Conservation (phyloP, 2,797 vertebrate genomes). For the Propithecus perrieri region DNA sequence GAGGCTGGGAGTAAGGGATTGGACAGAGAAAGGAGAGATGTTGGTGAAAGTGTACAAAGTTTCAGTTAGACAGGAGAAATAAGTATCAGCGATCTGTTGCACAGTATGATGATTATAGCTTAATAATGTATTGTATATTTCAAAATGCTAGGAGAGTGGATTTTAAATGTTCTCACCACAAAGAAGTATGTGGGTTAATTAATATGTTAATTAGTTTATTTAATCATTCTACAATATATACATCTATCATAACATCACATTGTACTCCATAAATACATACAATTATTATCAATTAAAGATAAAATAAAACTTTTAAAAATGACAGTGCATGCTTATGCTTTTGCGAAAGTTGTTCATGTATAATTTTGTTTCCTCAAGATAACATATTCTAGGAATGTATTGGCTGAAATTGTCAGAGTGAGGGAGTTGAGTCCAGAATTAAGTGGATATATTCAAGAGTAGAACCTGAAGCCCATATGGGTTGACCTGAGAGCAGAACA, state of each 20-base stretch:
- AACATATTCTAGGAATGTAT: neutral
- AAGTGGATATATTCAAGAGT: neutral
- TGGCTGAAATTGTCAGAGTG: neutral
- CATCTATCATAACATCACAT: neutral
- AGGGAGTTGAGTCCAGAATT: neutral
- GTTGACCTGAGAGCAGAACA: neutral
- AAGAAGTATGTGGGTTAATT: neutral
- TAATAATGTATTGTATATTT: neutral
- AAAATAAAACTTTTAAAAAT: neutral
- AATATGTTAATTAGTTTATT: neutral
- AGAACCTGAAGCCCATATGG: neutral
- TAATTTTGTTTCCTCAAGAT: neutral
- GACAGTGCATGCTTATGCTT: neutral
- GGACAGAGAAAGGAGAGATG: neutral
- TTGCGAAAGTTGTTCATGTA: slow-evolving; percentile 26
- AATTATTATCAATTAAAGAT: neutral
- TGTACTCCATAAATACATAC: neutral
- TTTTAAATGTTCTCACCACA: neutral
- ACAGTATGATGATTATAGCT: neutral
- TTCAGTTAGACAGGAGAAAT: neutral
- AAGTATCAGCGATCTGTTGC: neutral
- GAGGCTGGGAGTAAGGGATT: no score
- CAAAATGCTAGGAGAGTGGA: neutral
- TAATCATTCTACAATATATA: neutral
- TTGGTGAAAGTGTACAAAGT: neutral